Conservation (phyloP, 2,888 invertebrate genomes). For the Phengaris arion region DNA sequence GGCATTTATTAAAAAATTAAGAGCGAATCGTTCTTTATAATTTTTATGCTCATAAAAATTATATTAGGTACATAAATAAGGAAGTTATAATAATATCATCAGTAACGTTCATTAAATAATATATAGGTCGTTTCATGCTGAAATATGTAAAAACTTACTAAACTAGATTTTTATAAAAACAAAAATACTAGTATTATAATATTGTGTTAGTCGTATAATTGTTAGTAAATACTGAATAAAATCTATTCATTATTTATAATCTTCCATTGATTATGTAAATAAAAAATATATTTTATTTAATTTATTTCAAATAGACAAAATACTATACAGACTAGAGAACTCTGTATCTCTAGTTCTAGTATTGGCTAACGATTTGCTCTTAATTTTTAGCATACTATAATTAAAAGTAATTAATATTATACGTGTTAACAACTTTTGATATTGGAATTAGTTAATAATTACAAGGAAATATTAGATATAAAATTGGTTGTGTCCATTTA, state of each 20-base stretch:
- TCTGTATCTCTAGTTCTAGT: neutral
- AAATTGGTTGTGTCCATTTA: constrained; percentile 39
- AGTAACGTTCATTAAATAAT: neutral
- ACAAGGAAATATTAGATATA: constrained; percentile 18
- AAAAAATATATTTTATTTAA: neutral
- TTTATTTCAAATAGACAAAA: neutral
- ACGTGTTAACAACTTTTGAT: constrained; percentile 22
- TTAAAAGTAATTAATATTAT: neutral
- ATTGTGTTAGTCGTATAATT: neutral
- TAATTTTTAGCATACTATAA: neutral
- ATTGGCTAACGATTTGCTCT: neutral
- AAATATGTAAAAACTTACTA: constrained; percentile 3
- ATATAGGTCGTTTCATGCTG: neutral
- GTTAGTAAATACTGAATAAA: neutral
- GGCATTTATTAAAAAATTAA: constrained; percentile 10
- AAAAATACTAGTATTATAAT: neutral
- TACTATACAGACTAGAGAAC: neutral
- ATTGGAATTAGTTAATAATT: constrained; percentile 1
- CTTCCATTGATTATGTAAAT: neutral
- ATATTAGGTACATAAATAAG: neutral
- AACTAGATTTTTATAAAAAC: constrained; percentile 15
- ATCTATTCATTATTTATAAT: neutral
- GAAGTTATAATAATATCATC: neutral
- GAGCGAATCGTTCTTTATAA: neutral
- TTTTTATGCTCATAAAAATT: neutral